These are phyloP conservation scores for Microplitis mediator DNA, from an alignment of 1,140 invertebrate genomes.

Conservation along the genomic window DNA sequence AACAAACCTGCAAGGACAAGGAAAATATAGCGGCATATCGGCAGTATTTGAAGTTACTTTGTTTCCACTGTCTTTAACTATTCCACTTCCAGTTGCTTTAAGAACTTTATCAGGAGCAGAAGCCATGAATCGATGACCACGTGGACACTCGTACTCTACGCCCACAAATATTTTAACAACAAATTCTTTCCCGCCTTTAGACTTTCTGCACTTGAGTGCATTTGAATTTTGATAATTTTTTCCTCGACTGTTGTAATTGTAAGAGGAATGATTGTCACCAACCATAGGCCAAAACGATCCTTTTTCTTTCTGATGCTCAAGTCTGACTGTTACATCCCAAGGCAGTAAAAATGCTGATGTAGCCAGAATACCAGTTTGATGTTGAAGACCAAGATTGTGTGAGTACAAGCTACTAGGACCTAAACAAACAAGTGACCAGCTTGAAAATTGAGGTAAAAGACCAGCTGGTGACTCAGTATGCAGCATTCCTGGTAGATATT, in stretches of 20 bases:
- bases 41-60: constrained; percentile 74
- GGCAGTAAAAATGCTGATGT: constrained; percentile 92
- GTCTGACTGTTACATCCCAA: constrained; percentile 87
- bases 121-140: constrained; percentile 95
- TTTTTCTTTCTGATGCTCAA: constrained; percentile 59
- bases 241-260: constrained; percentile 45
- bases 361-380: constrained; percentile 85
- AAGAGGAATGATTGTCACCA: constrained; percentile 45
- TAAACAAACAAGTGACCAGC: constrained; percentile 90
- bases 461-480: constrained; percentile 78
- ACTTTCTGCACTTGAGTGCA: constrained; percentile 55
- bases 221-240: constrained; percentile 57
- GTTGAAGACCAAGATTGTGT: constrained; percentile 82
- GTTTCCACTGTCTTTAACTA: constrained; percentile 84
- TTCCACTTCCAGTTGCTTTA: constrained; percentile 75
- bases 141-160: constrained; percentile 94
- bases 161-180: constrained; percentile 95
- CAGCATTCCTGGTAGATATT: constrained; percentile 90
- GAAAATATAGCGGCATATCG: constrained; percentile 90
- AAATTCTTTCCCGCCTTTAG: constrained; percentile 66
- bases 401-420: constrained; percentile 91
- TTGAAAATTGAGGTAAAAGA: constrained; percentile 87
- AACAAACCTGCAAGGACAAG: constrained; percentile 83
- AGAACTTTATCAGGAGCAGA: constrained; percentile 86
- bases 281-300: constrained; percentile 54